These are phyloP conservation scores for Trissolcus japonicus DNA, from an alignment of 2,888 invertebrate genomes.

Conservation along the genomic window DNA sequence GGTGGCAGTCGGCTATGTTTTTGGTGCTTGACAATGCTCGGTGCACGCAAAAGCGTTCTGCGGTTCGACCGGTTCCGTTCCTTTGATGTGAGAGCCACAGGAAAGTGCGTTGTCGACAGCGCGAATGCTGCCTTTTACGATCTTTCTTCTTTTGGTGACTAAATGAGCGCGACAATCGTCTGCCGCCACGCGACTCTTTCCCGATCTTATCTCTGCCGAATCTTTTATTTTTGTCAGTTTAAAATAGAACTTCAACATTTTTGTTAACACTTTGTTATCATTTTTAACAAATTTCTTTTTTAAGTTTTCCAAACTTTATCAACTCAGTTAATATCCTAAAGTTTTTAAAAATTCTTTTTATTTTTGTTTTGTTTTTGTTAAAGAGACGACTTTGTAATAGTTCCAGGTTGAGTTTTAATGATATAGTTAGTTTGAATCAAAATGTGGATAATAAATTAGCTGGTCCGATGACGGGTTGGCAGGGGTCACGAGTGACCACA, in stretches of 20 bases:
- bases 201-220: no score
- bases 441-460: constrained; percentile 47
- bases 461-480: constrained; percentile 51
- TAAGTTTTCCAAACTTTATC: neutral
- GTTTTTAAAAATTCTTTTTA: neutral
- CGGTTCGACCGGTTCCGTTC: constrained; percentile 47
- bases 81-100: constrained; percentile 34
- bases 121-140: constrained; percentile 23
- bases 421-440: constrained; percentile 29
- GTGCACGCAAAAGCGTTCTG: constrained; percentile 30
- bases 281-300: no score
- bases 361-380: neutral
- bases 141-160: constrained; percentile 29
- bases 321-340: no score
- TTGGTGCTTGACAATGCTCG: constrained; percentile 22
- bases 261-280: no score
- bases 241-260: no score
- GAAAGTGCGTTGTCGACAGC: constrained; percentile 25
- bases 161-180: constrained; percentile 15
- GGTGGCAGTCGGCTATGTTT: constrained; percentile 30
- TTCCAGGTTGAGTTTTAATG: neutral
- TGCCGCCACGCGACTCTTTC: constrained; percentile 49
- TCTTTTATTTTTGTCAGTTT: no score
- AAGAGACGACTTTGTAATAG: neutral
- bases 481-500: constrained; percentile 45